Percentiles rank a stretch among this genome's conserved stretches.
phyloP scores from a whole-genome alignment of 2,797 vertebrate species.

The Petrocephalus sullivani region DNA sequence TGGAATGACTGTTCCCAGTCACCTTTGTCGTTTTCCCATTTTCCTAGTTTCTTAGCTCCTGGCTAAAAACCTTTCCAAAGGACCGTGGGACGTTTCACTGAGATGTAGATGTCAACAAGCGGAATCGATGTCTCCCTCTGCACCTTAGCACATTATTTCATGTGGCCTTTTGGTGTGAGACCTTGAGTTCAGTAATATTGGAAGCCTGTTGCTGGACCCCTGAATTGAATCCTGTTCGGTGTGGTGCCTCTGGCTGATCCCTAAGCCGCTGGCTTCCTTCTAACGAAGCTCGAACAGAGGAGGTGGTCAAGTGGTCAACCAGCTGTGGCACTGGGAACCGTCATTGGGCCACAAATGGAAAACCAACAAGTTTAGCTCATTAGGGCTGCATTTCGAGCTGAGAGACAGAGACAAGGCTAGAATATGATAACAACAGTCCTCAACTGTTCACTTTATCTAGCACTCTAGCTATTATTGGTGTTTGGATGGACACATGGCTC shows the following conservation, averaged over 20 bases:
- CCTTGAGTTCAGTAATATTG: neutral
- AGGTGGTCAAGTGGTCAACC: too few species aligned
- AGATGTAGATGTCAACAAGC: slow-evolving; percentile 16
- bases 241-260: neutral
- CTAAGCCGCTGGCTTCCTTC: neutral
- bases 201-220: neutral
- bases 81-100: neutral
- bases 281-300: neutral
- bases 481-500: neutral
- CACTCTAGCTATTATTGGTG: neutral
- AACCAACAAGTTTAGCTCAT: neutral
- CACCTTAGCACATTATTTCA: slow-evolving; percentile 8
- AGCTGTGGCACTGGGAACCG: neutral
- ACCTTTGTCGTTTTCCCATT: neutral
- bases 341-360: neutral
- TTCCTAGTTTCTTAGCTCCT: neutral
- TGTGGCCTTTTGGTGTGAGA: neutral
- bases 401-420: neutral
- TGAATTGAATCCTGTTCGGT: neutral
- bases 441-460: neutral
- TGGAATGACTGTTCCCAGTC: slow-evolving; percentile 11
- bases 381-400: neutral
- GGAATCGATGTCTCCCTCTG: slow-evolving; percentile 1
- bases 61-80: neutral
- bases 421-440: neutral